A percentile compares a stretch with the other conserved stretches of the same genome.
These are phyloP conservation scores for Jaculus jaculus DNA, from an alignment of 2,113 vertebrate genomes.

Conservation along the genomic window DNA sequence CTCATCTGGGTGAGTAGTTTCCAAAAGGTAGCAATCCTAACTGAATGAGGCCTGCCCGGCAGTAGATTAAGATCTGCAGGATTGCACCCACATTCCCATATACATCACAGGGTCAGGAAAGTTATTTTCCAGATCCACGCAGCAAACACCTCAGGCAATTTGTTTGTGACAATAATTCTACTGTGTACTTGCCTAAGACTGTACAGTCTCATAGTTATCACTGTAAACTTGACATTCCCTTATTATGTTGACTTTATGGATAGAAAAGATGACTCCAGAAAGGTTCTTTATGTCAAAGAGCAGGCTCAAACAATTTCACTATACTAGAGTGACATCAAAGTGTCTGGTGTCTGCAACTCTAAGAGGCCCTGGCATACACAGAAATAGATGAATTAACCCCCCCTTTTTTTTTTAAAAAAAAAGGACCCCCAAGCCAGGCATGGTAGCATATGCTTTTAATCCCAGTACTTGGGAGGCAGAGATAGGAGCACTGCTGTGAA, in stretches of 20 bases:
- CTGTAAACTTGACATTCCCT: constrained; percentile 15
- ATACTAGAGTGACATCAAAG: background rate
- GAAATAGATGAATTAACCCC: no score
- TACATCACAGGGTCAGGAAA: background rate
- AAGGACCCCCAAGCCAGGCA: no score
- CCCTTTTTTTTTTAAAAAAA: no score
- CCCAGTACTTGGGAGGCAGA: no score
- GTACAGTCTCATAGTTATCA: background rate
- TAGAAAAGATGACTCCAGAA: background rate
- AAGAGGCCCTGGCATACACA: no score
- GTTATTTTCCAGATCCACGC: background rate
- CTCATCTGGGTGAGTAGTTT: background rate
- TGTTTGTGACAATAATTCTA: background rate
- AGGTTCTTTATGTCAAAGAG: constrained; percentile 24
- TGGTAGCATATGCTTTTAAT: no score
- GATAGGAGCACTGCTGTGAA: no score
- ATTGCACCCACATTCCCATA: background rate
- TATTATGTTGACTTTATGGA: constrained; percentile 34
- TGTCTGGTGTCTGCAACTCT: no score
- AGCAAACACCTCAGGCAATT: background rate
- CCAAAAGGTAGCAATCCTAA: background rate
- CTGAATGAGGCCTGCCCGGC: background rate
- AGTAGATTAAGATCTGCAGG: background rate
- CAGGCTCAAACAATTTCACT: background rate
- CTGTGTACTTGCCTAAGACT: background rate